phyloP scores from a whole-genome alignment of 2,797 vertebrate genomes.

The Sciurus carolinensis region DNA sequence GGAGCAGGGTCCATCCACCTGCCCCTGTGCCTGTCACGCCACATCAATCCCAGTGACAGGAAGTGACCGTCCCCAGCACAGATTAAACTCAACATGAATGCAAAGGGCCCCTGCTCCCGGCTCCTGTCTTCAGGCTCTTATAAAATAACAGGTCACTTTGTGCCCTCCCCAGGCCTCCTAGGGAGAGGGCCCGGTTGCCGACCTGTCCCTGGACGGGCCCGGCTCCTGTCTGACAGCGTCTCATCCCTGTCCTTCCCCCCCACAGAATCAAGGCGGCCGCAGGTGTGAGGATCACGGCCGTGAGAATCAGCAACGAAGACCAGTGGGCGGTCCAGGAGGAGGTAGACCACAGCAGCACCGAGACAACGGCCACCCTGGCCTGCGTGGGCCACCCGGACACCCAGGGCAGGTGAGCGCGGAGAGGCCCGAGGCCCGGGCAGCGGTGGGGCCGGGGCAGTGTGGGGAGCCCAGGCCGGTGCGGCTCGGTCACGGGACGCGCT shows the following conservation, averaged over 20 bases:
- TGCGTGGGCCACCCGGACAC: constrained; percentile 92
- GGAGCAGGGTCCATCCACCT: constrained; percentile 67
- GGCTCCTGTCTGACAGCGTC: too few relatives aligned
- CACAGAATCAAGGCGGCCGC: constrained; percentile 95
- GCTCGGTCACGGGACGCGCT: too few relatives aligned
- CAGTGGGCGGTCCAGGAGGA: constrained; percentile 98
- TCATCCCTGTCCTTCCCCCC: neutral
- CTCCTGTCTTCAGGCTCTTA: constrained; percentile 21
- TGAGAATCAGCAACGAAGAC: constrained; percentile 93
- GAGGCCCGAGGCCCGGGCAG: accelerated
- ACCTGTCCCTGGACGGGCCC: too few relatives aligned
- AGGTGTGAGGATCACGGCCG: constrained; percentile 93
- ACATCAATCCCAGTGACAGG: constrained; percentile 2
- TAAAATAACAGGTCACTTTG: neutral
- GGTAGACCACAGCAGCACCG: constrained; percentile 90
- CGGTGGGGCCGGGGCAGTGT: accelerated
- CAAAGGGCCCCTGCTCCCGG: neutral
- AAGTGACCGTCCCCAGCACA: constrained; percentile 31
- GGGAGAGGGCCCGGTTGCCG: neutral
- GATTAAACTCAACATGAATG: constrained; percentile 57
- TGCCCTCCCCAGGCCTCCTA: neutral
- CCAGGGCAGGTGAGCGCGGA: constrained; percentile 90
- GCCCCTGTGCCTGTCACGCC: too few relatives aligned
- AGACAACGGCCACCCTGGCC: constrained; percentile 92
- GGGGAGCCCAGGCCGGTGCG: accelerated